A percentile compares a stretch with the other conserved stretches of the same genome.
Evolutionary conservation across 1,140 invertebrate species (phyloP).

Genomic region (Drosophila sulfurigaster): DNA sequence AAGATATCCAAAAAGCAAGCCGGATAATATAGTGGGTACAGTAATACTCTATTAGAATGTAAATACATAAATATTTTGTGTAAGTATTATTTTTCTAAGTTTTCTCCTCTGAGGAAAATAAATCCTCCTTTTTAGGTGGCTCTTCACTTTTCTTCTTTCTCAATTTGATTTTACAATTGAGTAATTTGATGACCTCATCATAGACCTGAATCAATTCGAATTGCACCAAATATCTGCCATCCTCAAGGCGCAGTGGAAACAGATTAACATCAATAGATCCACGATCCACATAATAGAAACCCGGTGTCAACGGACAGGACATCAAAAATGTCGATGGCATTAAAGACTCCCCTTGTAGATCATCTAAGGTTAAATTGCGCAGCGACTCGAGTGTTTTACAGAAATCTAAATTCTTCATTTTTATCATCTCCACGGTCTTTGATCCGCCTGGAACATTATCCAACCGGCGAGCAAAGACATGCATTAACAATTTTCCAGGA

Average conservation of each 20-base stretch:
- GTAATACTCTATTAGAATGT: no score
- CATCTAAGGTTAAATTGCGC: conserved; percentile 53
- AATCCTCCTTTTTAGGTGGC: not conserved
- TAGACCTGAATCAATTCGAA: conserved; percentile 70
- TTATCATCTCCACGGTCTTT: conserved; percentile 45
- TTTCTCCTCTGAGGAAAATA: not conserved
- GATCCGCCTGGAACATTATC: conserved; percentile 47
- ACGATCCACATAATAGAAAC: conserved; percentile 57
- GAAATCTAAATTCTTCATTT: conserved; percentile 60
- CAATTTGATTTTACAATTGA: conserved; percentile 55
- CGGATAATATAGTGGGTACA: conserved; percentile 1
- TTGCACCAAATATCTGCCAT: conserved; percentile 62
- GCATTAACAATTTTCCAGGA: conserved; percentile 66
- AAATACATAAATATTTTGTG: no score
- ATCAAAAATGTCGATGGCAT: conserved; percentile 57
- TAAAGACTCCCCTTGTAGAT: conserved; percentile 37
- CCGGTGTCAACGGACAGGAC: conserved; percentile 65
- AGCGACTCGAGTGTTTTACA: conserved; percentile 61
- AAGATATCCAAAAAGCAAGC: not conserved
- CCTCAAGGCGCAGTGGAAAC: conserved; percentile 43
- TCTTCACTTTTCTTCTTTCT: conserved; percentile 12
- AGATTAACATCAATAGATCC: conserved; percentile 24
- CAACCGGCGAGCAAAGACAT: conserved; percentile 58
- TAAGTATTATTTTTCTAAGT: not conserved
- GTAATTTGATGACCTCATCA: conserved; percentile 63